These are phyloP conservation scores for Pterocles burchelli DNA, from an alignment of 2,113 vertebrate species.

Conservation along the genomic window DNA sequence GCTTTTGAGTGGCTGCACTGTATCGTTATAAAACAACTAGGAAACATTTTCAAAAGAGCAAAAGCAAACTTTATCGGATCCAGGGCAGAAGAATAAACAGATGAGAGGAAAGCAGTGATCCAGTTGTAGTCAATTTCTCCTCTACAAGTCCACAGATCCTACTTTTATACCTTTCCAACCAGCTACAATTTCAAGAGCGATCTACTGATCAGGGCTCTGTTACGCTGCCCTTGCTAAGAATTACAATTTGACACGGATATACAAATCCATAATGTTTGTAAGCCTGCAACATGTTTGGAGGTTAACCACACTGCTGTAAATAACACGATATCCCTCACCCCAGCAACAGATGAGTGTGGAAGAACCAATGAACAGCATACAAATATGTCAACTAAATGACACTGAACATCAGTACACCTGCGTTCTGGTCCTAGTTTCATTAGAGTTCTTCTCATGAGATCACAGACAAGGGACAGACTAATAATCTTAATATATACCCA, in stretches of 20 bases:
- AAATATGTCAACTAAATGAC: not conserved
- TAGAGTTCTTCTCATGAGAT: not conserved
- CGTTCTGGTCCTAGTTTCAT: not conserved
- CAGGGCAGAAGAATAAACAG: too few relatives aligned
- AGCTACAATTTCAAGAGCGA: not conserved
- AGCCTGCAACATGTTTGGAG: not conserved
- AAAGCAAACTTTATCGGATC: not conserved
- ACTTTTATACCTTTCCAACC: not conserved
- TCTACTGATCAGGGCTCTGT: not conserved
- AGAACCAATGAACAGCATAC: not conserved
- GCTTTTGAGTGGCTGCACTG: not conserved
- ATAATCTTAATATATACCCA: not conserved
- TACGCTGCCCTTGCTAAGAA: not conserved
- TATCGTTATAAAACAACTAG: not conserved
- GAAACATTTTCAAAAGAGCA: not conserved
- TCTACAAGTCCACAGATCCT: not conserved
- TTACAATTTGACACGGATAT: not conserved
- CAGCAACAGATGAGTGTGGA: not conserved
- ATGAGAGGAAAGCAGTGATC: not conserved
- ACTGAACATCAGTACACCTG: not conserved
- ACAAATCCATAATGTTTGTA: not conserved
- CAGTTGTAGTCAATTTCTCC: not conserved
- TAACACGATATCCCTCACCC: not conserved
- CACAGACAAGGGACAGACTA: not conserved
- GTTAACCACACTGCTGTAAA: not conserved